Conservation (phyloP, 2,888 invertebrate genomes). For the Dione vanillae region DNA sequence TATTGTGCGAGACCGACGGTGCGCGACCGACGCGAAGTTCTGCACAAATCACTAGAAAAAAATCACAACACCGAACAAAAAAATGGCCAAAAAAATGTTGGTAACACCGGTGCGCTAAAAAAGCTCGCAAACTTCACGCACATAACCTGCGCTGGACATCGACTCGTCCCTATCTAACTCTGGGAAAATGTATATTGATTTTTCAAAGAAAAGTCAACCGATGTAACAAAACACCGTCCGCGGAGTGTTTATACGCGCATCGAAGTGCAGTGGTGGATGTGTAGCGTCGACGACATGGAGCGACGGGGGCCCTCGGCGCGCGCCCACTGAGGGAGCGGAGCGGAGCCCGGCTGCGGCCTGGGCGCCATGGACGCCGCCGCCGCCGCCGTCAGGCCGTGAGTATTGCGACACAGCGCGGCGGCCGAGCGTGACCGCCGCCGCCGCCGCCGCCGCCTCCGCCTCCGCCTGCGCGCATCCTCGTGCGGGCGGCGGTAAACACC, state of each 20-base stretch:
- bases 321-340: slow-evolving; percentile 80
- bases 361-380: slow-evolving; percentile 82
- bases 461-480: slow-evolving; percentile 39
- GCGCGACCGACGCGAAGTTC: slow-evolving; percentile 68
- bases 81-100: slow-evolving; percentile 84
- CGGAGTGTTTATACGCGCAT: slow-evolving; percentile 83
- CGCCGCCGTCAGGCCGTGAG: slow-evolving; percentile 83
- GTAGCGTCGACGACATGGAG: slow-evolving; percentile 82
- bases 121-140: slow-evolving; percentile 86
- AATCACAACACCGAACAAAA: slow-evolving; percentile 83
- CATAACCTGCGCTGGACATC: slow-evolving; percentile 85
- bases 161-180: slow-evolving; percentile 84
- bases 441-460: slow-evolving; percentile 72
- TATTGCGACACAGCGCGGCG: slow-evolving; percentile 78
- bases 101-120: slow-evolving; percentile 86
- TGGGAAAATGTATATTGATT: slow-evolving; percentile 85
- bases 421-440: slow-evolving; percentile 80
- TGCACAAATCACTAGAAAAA: slow-evolving; percentile 78
- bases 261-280: slow-evolving; percentile 79
- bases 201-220: slow-evolving; percentile 85
- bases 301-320: slow-evolving; percentile 79
- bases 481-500: too few species aligned
- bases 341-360: slow-evolving; percentile 82
- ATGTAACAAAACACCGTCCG: slow-evolving; percentile 84
- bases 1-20: slow-evolving; percentile 74